Percentiles rank a stretch among this genome's conserved stretches.
Conservation (phyloP, 2,888 invertebrate genomes). For the Drosophila lacicola region DNA sequence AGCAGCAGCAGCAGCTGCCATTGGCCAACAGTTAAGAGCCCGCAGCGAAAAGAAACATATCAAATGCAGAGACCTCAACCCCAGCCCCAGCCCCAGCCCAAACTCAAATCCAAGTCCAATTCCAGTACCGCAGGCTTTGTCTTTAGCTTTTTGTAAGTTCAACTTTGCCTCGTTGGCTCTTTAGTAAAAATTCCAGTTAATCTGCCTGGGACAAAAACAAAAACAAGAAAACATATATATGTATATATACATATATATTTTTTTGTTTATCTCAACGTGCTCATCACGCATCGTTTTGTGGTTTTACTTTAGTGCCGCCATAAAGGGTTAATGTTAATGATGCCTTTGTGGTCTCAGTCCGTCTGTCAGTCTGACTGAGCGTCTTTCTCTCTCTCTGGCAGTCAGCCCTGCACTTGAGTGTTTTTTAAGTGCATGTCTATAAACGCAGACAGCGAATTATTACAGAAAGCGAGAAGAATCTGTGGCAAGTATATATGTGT, state of each 20-base stretch:
- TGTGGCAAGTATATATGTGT: constrained; percentile 22
- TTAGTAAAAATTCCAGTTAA: constrained; percentile 74
- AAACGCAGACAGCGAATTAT: constrained; percentile 72
- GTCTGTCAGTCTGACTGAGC: constrained; percentile 1
- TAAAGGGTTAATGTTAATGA: constrained; percentile 79
- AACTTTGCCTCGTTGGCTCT: constrained; percentile 40
- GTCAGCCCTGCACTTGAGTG: constrained; percentile 73
- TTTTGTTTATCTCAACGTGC: constrained; percentile 79
- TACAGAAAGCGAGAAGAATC: constrained; percentile 50
- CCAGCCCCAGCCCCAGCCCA: constrained; percentile 1
- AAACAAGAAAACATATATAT: constrained; percentile 16
- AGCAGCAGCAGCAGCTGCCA: constrained; percentile 7
- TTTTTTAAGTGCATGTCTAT: constrained; percentile 78
- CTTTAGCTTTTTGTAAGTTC: constrained; percentile 25
- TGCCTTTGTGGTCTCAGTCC: constrained; percentile 58
- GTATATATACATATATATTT: constrained; percentile 18
- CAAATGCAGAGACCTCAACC: constrained; percentile 40
- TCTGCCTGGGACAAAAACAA: constrained; percentile 40
- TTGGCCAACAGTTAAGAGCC: constrained; percentile 32
- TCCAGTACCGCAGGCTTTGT: constrained; percentile 41
- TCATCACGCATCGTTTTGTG: constrained; percentile 79
- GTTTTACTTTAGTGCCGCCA: constrained; percentile 74
- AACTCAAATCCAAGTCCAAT: constrained; percentile 24
- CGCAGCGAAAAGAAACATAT: constrained; percentile 52
- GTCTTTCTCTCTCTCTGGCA: constrained; percentile 36